Percentiles rank a stretch among this genome's conserved stretches.
Evolutionary conservation across 37 sponge, comb jelly and placozoan genomes (phyloP).

Genomic region (Spongia lamella): DNA sequence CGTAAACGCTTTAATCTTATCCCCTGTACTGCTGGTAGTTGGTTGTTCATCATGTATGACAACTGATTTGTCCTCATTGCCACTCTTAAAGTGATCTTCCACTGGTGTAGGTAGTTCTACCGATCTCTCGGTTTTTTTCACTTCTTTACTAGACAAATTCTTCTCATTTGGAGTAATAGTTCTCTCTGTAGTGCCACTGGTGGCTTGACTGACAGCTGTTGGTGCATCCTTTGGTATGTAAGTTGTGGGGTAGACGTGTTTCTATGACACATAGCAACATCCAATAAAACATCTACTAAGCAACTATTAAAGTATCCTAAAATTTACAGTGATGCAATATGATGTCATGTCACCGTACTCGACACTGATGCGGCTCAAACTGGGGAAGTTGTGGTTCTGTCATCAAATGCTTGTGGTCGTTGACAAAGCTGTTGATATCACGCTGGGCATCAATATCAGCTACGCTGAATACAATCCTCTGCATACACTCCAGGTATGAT

Average conservation of each 20-base stretch:
- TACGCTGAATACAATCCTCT: slow-evolving; percentile 64
- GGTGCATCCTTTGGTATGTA: not conserved
- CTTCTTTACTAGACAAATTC: not conserved
- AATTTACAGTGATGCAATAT: not conserved
- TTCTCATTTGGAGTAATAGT: not conserved
- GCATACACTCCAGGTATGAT: slow-evolving; percentile 82
- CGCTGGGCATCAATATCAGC: slow-evolving; percentile 64
- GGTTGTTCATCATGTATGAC: too few species aligned
- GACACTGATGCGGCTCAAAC: slow-evolving; percentile 34
- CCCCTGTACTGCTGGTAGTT: too few species aligned
- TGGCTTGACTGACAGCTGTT: not conserved
- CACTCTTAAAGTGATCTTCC: not conserved
- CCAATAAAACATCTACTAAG: not conserved
- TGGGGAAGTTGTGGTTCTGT: not conserved
- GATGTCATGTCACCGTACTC: slow-evolving; percentile 26
- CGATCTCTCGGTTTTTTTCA: not conserved
- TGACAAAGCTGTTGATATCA: slow-evolving; percentile 75
- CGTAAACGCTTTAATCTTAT: too few species aligned
- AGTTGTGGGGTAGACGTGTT: not conserved
- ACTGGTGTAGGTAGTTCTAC: not conserved
- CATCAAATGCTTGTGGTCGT: slow-evolving; percentile 37
- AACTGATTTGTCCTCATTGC: not conserved
- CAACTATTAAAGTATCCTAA: not conserved
- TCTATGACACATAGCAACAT: not conserved
- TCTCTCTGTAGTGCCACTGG: not conserved